Conservation (phyloP, 2,113 vertebrate genomes). For the Spea multiplicata region DNA sequence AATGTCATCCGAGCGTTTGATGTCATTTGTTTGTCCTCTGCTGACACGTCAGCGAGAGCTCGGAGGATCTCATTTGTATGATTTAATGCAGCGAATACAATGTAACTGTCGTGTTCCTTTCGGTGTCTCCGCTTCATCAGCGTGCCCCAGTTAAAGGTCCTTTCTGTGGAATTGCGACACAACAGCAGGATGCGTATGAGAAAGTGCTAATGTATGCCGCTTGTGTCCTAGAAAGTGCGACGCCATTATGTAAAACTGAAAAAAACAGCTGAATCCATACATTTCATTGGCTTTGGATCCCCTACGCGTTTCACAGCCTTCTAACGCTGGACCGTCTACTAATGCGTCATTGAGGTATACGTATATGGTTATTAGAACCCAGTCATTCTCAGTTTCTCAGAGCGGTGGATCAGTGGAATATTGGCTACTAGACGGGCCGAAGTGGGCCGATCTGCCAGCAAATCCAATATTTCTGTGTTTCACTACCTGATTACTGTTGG, state of each 20-base stretch:
- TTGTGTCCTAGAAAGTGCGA: neutral
- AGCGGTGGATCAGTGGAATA: too few relatives aligned
- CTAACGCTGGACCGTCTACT: too few relatives aligned
- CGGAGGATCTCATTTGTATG: neutral
- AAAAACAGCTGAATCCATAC: neutral
- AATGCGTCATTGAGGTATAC: too few relatives aligned
- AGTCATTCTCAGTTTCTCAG: too few relatives aligned
- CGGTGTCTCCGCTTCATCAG: neutral
- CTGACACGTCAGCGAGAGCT: neutral
- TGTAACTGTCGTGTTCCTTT: conserved; percentile 6
- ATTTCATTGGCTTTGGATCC: neutral
- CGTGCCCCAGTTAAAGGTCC: neutral
- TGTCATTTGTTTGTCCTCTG: neutral
- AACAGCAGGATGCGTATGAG: neutral
- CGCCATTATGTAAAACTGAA: neutral
- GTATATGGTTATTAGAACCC: too few relatives aligned
- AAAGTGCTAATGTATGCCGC: neutral
- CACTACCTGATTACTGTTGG: too few relatives aligned
- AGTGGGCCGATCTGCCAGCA: too few relatives aligned
- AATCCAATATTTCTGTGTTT: too few relatives aligned
- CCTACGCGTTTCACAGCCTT: too few relatives aligned
- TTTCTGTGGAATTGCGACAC: neutral
- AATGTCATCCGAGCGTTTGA: conserved; percentile 2
- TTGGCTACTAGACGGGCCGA: too few relatives aligned
- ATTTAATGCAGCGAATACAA: neutral